Evolutionary conservation across 2,113 vertebrate species (phyloP).

Genomic region (Meriones unguiculatus): DNA sequence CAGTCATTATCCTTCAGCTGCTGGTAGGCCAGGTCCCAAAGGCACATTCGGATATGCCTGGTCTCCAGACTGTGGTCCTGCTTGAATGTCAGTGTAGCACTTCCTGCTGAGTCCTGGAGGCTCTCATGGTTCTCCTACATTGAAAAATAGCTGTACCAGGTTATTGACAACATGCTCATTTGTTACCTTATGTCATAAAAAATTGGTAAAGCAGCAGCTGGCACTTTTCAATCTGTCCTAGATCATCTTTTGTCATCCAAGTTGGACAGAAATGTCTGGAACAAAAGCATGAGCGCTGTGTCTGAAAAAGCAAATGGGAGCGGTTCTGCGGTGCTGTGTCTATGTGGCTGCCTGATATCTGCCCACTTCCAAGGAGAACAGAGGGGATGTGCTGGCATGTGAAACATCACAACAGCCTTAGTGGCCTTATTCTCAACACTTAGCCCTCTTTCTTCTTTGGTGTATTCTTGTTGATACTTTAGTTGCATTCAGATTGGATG

Average conservation of each 20-base stretch:
- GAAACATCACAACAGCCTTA: not conserved
- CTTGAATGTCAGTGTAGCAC: constrained; percentile 91
- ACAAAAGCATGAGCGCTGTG: not conserved
- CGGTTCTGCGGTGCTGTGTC: not conserved
- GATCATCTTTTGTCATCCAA: constrained; percentile 6
- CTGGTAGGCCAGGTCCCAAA: constrained; percentile 92
- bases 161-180: not conserved
- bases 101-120: constrained; percentile 78
- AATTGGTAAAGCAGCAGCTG: not conserved
- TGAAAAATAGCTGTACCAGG: constrained; percentile 77
- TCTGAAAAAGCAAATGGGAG: not conserved
- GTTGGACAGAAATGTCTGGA: not conserved
- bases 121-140: constrained; percentile 86
- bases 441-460: not conserved
- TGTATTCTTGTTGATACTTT: not conserved
- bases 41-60: constrained; percentile 87
- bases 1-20: constrained; percentile 90
- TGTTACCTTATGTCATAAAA: not conserved
- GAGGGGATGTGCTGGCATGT: not conserved
- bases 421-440: not conserved
- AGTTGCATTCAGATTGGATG: too few relatives aligned
- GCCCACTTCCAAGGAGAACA: not conserved
- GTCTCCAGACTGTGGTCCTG: constrained; percentile 92
- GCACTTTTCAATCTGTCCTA: not conserved
- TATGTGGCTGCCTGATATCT: not conserved